These are phyloP conservation scores for Leucopsar rothschildi DNA, from an alignment of 2,113 vertebrate genomes.

Conservation along the genomic window DNA sequence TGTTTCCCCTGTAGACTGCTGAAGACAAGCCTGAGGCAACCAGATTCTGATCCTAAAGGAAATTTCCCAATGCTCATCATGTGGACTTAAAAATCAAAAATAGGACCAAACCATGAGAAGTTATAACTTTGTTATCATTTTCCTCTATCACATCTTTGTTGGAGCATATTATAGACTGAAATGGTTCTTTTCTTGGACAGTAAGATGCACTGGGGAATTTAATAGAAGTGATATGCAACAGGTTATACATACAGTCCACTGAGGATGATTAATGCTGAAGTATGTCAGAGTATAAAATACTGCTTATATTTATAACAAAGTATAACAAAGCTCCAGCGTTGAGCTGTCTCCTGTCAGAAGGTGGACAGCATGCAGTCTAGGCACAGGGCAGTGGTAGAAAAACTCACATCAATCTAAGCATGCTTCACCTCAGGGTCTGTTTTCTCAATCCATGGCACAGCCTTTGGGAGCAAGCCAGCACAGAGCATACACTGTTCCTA, in stretches of 20 bases:
- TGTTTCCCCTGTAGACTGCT: background rate
- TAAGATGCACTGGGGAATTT: background rate
- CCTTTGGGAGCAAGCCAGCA: background rate
- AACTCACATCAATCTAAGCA: background rate
- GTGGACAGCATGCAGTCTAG: background rate
- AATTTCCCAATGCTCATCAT: background rate
- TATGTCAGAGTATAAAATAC: background rate
- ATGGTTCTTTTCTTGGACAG: background rate
- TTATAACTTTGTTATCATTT: background rate
- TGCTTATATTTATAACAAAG: background rate
- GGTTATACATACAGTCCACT: background rate
- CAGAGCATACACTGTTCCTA: accelerated
- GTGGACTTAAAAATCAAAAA: background rate
- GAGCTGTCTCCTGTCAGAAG: background rate
- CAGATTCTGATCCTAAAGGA: background rate
- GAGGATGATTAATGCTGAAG: background rate
- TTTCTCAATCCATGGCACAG: background rate
- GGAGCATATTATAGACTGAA: background rate
- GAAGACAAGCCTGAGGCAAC: background rate
- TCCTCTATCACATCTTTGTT: background rate
- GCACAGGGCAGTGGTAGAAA: background rate
- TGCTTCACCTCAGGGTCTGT: background rate
- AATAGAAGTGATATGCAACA: background rate
- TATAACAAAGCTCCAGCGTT: background rate
- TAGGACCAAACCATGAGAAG: background rate